Evolutionary conservation across 2,797 vertebrate species (phyloP), one percentile per base, ranked within the genome.

Genomic region (Gobionotothen gibberifrons): DNA sequence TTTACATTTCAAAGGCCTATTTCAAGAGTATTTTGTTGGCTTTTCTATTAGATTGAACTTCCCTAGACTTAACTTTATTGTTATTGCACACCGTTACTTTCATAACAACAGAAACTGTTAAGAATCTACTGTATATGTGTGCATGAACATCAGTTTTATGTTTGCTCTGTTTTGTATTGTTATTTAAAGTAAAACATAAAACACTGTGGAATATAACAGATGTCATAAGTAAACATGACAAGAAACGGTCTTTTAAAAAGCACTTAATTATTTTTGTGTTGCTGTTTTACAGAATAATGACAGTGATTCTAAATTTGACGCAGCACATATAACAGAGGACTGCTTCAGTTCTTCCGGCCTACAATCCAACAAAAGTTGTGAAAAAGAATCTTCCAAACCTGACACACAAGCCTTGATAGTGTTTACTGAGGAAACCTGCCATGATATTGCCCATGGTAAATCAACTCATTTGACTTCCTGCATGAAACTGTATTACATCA

Each of bases 401-500:
- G 43, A 79, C 0, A 10, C 4, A 4, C n/a, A 2, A 32, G 59
- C 10, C 4, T 9, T 8, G 3, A 32, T 3, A 5, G 40, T 40
- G 52, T 5, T 19, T 2, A 9, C 36, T 12, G 49, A 64, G 47
- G 74, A 75, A 60, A 44, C 13, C 19, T 29, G n/a, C 40, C 9
- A 13, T 49, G 52, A 71, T 12, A 11, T 0, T n/a, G 15, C 21
- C 16, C 44, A n/a, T 4, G 80, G 90, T 89, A 85, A 82, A 26
- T 60, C 15, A 39, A 15, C 26, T 15, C 3, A 17, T 52, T 19
- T 12, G 1, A 61, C 5, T 14, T 55, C 10, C 15, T 19, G 15
- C 53, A 49, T 13, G 26, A 6, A 14, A 58, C 15, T 19, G 2
- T 2, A 58, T 53, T 11, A 32, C 14, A 46, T 5, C 17, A 43